Evolutionary conservation across 64 coral and sea anemone genomes (phyloP).

Genomic region (Trachythela sp.): DNA sequence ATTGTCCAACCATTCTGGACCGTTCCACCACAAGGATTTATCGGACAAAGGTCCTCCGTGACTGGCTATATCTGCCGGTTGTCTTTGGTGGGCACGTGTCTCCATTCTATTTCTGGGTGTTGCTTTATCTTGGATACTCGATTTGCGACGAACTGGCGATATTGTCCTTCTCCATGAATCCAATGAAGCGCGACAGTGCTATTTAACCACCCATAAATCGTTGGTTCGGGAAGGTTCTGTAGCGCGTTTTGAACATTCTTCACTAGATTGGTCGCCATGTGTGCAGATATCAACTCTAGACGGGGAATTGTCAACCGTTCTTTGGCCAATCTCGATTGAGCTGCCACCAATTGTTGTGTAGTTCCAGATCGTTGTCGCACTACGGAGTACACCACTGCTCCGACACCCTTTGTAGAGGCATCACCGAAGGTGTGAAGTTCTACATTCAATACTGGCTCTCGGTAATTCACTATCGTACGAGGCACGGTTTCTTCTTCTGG

Average conservation of each 20-base stretch:
- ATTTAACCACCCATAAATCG: conserved; percentile 20
- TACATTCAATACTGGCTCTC: background rate
- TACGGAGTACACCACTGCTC: too few species aligned
- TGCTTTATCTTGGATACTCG: conserved; percentile 33
- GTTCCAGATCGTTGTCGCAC: too few species aligned
- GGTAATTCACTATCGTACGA: too few species aligned
- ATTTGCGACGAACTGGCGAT: conserved; percentile 33
- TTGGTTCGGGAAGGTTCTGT: conserved; percentile 14
- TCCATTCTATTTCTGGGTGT: conserved; percentile 12
- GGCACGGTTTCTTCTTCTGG: background rate
- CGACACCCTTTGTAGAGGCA: too few species aligned
- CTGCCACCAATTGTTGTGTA: too few species aligned
- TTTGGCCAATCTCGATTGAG: background rate
- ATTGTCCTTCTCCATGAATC: conserved; percentile 21
- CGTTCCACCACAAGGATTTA: conserved; percentile 28
- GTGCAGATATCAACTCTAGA: too few species aligned
- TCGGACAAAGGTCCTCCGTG: background rate
- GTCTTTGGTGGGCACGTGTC: conserved; percentile 15
- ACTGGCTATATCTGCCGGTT: conserved; percentile 35
- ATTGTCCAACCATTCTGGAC: conserved; percentile 29
- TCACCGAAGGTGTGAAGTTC: background rate
- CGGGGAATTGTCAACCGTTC: conserved; percentile 20
- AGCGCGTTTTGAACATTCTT: conserved; percentile 19
- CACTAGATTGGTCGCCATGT: conserved; percentile 21
- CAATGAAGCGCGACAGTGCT: conserved; percentile 27